phyloP scores from a whole-genome alignment of 2,113 vertebrate species.

The Fukomys damarensis region DNA sequence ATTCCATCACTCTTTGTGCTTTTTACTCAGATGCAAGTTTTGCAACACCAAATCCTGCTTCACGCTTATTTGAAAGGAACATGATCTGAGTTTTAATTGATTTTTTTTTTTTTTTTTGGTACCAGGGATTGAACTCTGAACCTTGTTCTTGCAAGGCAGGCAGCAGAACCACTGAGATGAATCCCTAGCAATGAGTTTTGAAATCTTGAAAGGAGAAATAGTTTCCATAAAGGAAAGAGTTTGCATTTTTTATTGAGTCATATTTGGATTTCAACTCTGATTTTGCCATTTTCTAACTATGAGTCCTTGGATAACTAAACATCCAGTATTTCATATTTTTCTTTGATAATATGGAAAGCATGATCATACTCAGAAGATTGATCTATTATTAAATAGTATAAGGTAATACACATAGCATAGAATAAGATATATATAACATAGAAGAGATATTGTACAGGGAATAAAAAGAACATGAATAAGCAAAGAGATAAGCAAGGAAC shows the following conservation, averaged over 20 bases:
- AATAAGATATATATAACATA: background rate
- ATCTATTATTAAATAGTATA: background rate
- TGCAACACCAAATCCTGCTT: background rate
- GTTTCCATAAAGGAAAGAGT: background rate
- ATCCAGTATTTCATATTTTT: background rate
- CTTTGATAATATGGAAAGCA: background rate
- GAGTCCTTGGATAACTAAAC: background rate
- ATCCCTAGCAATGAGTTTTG: too few species aligned
- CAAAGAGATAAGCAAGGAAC: background rate
- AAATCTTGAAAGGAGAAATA: background rate
- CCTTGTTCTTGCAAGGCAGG: too few species aligned
- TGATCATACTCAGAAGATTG: background rate
- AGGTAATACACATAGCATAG: background rate
- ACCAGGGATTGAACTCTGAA: too few species aligned
- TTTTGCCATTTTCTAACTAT: background rate
- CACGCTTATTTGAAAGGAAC: background rate
- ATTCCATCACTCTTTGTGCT: background rate
- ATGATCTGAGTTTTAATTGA: too few species aligned
- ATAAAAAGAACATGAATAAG: background rate
- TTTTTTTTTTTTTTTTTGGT: too few species aligned
- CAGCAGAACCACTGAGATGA: too few species aligned
- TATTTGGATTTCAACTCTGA: fast-evolving
- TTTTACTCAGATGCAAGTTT: background rate
- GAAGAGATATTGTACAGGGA: background rate
- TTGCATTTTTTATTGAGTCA: background rate